phyloP scores from a whole-genome alignment of 2,888 invertebrate genomes.

The Philopedon plagiatum region DNA sequence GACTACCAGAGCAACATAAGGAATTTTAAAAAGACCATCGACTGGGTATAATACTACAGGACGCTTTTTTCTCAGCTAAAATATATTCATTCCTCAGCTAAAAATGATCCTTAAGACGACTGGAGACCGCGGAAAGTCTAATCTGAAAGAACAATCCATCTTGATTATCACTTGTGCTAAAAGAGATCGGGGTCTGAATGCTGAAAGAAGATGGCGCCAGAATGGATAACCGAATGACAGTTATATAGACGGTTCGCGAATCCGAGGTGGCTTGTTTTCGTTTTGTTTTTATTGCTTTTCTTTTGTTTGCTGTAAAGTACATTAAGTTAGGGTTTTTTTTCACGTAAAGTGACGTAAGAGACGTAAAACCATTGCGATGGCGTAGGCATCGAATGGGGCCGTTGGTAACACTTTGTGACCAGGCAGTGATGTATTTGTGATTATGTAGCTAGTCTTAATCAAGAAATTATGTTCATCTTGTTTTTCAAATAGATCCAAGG shows the following conservation, averaged over 20 bases:
- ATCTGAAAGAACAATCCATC: conserved; percentile 49
- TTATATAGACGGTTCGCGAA: conserved; percentile 38
- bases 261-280: conserved; percentile 38
- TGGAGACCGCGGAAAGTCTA: conserved; percentile 47
- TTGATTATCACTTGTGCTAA: conserved; percentile 43
- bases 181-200: conserved; percentile 49
- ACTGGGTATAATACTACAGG: not conserved
- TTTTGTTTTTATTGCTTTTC: conserved; percentile 2
- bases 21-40: not conserved
- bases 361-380: too few relatives aligned
- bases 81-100: conserved; percentile 17
- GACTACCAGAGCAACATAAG: not conserved
- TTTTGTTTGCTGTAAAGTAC: not conserved
- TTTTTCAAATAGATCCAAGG: too few relatives aligned
- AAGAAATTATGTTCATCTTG: too few relatives aligned
- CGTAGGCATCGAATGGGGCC: too few relatives aligned
- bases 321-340: not conserved
- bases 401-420: too few relatives aligned
- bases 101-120: conserved; percentile 42
- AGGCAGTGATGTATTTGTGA: too few relatives aligned
- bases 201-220: conserved; percentile 49
- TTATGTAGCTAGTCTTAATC: too few relatives aligned
- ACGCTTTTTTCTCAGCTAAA: not conserved
- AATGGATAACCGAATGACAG: conserved; percentile 41
- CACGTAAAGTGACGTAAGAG: too few relatives aligned